Percentiles rank a stretch among this genome's conserved stretches.
Evolutionary conservation across 2,797 vertebrate genomes (phyloP).

Genomic region (Microhierax caerulescens): DNA sequence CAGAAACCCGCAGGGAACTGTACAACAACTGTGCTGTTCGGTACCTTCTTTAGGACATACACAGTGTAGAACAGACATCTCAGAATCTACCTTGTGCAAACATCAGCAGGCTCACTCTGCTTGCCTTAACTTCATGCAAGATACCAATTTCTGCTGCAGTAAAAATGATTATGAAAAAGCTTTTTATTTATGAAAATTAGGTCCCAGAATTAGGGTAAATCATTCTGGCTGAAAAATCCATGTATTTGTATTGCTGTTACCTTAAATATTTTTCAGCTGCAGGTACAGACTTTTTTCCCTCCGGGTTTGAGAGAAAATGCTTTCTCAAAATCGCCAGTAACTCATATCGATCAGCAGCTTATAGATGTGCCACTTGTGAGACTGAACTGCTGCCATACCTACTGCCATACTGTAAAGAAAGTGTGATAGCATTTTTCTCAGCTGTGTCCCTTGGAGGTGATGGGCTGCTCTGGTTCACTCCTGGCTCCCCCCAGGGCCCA

Average conservation of each 20-base stretch:
- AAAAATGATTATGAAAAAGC: not conserved
- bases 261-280: not conserved
- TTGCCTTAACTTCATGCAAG: not conserved
- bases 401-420: not conserved
- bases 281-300: not conserved
- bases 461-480: not conserved
- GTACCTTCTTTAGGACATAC: not conserved
- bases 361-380: not conserved
- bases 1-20: not conserved
- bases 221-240: not conserved
- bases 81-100: not conserved
- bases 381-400: not conserved
- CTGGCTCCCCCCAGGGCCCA: not conserved
- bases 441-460: not conserved
- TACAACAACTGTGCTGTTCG: rapidly evolving
- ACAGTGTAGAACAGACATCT: not conserved
- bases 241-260: not conserved
- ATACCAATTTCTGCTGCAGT: not conserved
- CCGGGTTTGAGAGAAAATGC: not conserved
- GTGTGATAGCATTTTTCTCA: not conserved
- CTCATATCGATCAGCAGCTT: not conserved
- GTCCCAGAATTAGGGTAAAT: not conserved
- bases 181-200: not conserved
- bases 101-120: not conserved
- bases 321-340: not conserved